Percentiles rank a stretch among this genome's conserved stretches.
Conservation (phyloP, 2,797 vertebrate genomes). For the Enteromius fasciolatus region DNA sequence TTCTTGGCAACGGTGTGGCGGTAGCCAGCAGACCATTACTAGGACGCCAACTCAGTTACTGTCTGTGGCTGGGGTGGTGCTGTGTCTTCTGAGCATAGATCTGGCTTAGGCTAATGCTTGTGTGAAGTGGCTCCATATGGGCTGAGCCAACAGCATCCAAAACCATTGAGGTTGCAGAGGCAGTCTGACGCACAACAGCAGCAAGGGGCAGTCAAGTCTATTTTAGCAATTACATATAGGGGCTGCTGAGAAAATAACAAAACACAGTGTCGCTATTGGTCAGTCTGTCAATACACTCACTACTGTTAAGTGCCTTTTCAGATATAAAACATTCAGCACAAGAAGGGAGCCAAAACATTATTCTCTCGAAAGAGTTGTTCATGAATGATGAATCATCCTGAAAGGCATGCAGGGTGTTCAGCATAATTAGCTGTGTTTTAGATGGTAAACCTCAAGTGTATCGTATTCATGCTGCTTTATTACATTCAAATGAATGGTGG, state of each 20-base stretch:
- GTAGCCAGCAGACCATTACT: conserved; percentile 56
- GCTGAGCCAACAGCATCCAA: conserved; percentile 60
- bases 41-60: conserved; percentile 50
- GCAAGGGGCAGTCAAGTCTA: conserved; percentile 36
- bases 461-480: conserved; percentile 10
- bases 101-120: conserved; percentile 54
- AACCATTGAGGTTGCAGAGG: conserved; percentile 58
- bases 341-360: background rate
- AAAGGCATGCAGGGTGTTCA: conserved; percentile 13
- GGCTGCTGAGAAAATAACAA: background rate
- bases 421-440: conserved; percentile 16
- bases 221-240: conserved; percentile 44
- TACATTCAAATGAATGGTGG: conserved; percentile 4
- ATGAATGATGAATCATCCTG: conserved; percentile 17
- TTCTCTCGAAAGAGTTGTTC: background rate
- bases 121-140: conserved; percentile 60
- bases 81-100: conserved; percentile 46
- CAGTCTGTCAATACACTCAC: conserved; percentile 8
- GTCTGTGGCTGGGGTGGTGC: conserved; percentile 48
- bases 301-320: background rate
- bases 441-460: conserved; percentile 32
- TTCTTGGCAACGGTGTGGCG: conserved; percentile 53
- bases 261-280: background rate
- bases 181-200: conserved; percentile 61
- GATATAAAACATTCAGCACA: conserved; percentile 8